Evolutionary conservation across 1,140 invertebrate genomes (phyloP), one percentile per base, ranked within the genome.

Genomic region (Ylistrum balloti): DNA sequence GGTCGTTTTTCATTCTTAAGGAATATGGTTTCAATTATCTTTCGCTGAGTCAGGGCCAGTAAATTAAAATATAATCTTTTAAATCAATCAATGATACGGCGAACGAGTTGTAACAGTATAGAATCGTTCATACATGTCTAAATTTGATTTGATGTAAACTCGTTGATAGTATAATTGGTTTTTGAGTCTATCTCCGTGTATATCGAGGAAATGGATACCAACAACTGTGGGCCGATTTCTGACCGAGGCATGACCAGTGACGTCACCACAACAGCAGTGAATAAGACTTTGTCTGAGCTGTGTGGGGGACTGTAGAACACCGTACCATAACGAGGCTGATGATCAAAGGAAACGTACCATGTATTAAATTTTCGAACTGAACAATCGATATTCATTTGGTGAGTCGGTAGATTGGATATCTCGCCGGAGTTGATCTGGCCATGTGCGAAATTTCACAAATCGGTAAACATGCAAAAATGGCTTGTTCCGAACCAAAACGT

Each of bases 361-460:
- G 56, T 74, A 74, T 74, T 74, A 74, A 74, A n/a, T n/a, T 74
- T 74, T 28, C 56, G 28, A 74, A 3, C 22, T 3, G 56, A n/a
- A 74, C 56, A 74, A 74, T 74, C 2, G 56, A n/a, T 74, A n/a
- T n/a, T 74, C 56, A 74, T 22, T 74, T 74, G 3, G 56, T 5
- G 56, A 74, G 56, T 74, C 22, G 5, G 56, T 28, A 74, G 56
- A 74, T 74, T n/a, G 56, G 28, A n/a, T 74, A 74, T 74, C 56
- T 74, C 22, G 2, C 22, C 56, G 56, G n/a, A n/a, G 56, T 74
- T 28, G 56, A 74, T 74, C 56, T 74, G 22, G 7, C 56, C 56
- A 74, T 74, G 56, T 74, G 56, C 56, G 56, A 74, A 28, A 28
- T 74, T 74, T 74, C 56, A 74, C 56, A 74, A 74, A 74, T 74